phyloP scores from a whole-genome alignment of 2,888 invertebrate species.

The Anticlea derivata region DNA sequence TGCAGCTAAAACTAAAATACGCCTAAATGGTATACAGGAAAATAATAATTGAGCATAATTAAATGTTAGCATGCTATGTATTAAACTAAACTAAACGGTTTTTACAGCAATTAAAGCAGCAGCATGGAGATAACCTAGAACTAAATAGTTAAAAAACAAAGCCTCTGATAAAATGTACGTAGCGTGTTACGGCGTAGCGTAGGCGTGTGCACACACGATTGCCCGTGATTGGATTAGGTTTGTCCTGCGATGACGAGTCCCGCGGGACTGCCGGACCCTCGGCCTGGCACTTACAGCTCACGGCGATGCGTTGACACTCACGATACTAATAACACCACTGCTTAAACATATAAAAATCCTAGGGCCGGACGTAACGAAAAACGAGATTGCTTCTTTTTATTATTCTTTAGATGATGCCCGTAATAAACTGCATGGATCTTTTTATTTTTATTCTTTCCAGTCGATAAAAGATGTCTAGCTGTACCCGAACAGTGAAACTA shows the following conservation, averaged over 20 bases:
- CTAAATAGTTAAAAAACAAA: conserved; percentile 4
- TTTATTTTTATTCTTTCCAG: conserved; percentile 32
- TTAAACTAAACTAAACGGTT: too few species aligned
- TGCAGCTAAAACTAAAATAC: too few species aligned
- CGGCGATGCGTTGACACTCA: conserved; percentile 64
- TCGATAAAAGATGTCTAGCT: conserved; percentile 29
- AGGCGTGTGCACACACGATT: conserved; percentile 66
- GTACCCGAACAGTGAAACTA: conserved; percentile 51
- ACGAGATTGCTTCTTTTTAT: conserved; percentile 54
- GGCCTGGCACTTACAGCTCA: conserved; percentile 46
- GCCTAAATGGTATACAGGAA: too few species aligned
- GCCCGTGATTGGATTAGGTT: conserved; percentile 87
- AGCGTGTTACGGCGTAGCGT: conserved; percentile 47
- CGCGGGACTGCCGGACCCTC: conserved; percentile 67
- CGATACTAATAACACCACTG: conserved; percentile 61
- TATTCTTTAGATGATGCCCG: conserved; percentile 50
- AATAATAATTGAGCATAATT: too few species aligned
- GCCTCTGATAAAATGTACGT: conserved; percentile 17
- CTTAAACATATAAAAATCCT: conserved; percentile 59
- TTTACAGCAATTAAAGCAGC: too few species aligned
- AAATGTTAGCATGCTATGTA: too few species aligned
- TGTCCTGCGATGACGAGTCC: conserved; percentile 84
- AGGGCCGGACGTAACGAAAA: conserved; percentile 50
- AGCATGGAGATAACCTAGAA: too few species aligned
- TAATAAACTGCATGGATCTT: conserved; percentile 41